phyloP scores from a whole-genome alignment of 1,140 invertebrate genomes.

The Nixonia krombeini region DNA sequence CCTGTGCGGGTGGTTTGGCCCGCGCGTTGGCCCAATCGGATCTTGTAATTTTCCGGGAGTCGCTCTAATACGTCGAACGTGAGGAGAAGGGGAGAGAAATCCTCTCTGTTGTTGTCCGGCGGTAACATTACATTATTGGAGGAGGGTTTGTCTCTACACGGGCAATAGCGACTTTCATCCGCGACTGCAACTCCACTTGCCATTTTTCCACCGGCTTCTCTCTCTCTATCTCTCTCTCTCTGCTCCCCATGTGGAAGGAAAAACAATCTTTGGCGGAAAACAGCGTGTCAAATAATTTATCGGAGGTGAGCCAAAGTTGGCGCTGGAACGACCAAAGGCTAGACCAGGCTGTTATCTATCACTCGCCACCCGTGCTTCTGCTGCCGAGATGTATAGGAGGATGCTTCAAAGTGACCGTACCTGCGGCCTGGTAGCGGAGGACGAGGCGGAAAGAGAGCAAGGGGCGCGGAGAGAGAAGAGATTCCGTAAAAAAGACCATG shows the following conservation, averaged over 20 bases:
- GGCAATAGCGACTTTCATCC: not conserved
- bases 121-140: constrained; percentile 31
- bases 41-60: no score
- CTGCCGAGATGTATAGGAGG: constrained; percentile 11
- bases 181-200: no score
- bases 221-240: no score
- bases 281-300: constrained; percentile 30
- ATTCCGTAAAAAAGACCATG: not conserved
- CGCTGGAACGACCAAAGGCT: constrained; percentile 15
- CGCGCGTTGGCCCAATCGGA: no score
- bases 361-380: constrained; percentile 13
- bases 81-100: no score
- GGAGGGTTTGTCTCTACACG: not conserved
- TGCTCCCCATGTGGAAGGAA: constrained; percentile 4
- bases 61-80: no score
- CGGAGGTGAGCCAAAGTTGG: constrained; percentile 17
- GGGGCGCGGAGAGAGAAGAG: not conserved
- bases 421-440: not conserved
- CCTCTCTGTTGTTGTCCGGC: no score
- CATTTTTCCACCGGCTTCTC: no score
- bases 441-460: constrained; percentile 2
- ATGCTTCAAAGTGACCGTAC: constrained; percentile 17
- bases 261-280: constrained; percentile 35
- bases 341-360: constrained; percentile 22
- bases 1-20: no score